Base-by-base conservation (phyloP, 1,140 invertebrate genomes). In the Lanistes nyassanus region DNA sequence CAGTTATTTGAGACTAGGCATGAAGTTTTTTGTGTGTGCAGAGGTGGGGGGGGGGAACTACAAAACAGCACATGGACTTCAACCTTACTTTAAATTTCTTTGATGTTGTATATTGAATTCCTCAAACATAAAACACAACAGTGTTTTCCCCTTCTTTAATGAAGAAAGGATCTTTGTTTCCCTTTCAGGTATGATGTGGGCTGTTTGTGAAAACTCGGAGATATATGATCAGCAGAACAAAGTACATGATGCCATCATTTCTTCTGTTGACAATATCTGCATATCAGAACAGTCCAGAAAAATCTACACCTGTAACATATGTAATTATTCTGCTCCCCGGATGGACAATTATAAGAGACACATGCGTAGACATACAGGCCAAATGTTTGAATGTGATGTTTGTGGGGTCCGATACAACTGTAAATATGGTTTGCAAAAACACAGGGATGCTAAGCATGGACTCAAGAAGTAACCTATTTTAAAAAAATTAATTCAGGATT, bases 351-450 rank as follows among this genome's bases (percentile, higher is more conserved):
- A 67, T 53, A 73, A 76, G 56, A 64, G 74, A n/a, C 77, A 79
- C 55, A 76, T 79, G 77, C 74, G 74, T 37, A 64, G 70, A 66
- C 77, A 79, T 31, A 79, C 65, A 56, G 74, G 74, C 73, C 62
- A 79, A 39, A 34, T 78, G 69, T 78, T 78, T 60, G 67, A 58
- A n/a, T 78, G 77, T 75, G 42, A 69, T 29, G 69, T 75, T 26
- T 78, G 67, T 75, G 73, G 74, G 13, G 69, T 74, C 19, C 74
- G 69, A 29, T 69, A 75, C 39, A 78, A 69, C 21, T 78, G 75
- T 42, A 39, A 51, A 7, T 76, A 66, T 65, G 64, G 60, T 42
- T 39, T 76, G n/a, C 77, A 75, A 53, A 75, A 71, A 66, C 73
- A 78, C 60, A 71, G 70, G 64, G 65, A 74, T 58, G 13, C 51